Conservation (phyloP, 1,140 invertebrate species). For the Drosophila trapezifrons region DNA sequence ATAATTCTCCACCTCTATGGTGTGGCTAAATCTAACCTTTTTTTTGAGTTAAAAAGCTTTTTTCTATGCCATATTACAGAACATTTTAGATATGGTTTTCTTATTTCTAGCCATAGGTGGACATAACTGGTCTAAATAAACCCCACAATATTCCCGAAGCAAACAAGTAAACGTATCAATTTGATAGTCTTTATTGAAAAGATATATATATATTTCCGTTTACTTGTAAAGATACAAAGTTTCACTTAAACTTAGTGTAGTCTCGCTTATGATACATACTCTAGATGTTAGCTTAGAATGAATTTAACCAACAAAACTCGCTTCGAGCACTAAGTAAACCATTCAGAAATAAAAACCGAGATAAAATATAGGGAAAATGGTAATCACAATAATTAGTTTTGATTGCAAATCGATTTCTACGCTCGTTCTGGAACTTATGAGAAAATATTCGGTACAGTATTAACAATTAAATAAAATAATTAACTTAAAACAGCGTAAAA, state of each 20-base stretch:
- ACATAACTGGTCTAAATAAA: too few species aligned
- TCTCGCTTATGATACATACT: constrained; percentile 55
- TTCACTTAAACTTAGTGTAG: constrained; percentile 51
- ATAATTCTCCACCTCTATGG: too few species aligned
- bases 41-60: too few species aligned
- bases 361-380: constrained; percentile 25
- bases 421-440: constrained; percentile 18
- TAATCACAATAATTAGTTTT: constrained; percentile 71
- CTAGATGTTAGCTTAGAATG: constrained; percentile 70
- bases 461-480: constrained; percentile 58
- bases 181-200: constrained; percentile 43
- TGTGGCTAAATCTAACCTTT: too few species aligned
- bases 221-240: constrained; percentile 55
- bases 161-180: neutral
- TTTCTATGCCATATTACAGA: too few species aligned
- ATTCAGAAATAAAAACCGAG: constrained; percentile 49
- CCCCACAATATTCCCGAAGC: neutral
- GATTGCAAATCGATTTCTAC: constrained; percentile 36
- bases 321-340: constrained; percentile 67
- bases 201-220: constrained; percentile 33
- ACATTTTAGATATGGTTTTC: too few species aligned
- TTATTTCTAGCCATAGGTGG: too few species aligned
- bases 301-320: constrained; percentile 77
- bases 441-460: constrained; percentile 36
- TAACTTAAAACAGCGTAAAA: constrained; percentile 55